These are phyloP conservation scores for Mimumesa dahlbomi DNA, from an alignment of 2,888 invertebrate genomes.

Conservation along the genomic window DNA sequence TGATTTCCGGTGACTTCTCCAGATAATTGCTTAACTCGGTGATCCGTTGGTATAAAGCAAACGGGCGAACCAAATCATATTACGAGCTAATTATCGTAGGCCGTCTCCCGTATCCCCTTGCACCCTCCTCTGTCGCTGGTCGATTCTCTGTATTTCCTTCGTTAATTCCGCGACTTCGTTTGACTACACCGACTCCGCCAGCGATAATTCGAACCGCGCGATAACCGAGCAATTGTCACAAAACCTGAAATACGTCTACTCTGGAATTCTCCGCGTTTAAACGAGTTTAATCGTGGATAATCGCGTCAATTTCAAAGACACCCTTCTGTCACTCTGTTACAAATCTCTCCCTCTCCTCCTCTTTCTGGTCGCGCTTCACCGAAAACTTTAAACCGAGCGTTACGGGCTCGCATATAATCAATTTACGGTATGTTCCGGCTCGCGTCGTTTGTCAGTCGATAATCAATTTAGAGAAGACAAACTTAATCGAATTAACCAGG, in stretches of 20 bases:
- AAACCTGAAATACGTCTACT: background rate
- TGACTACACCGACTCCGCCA: background rate
- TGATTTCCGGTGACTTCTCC: slow-evolving; percentile 28
- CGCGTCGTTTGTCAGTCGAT: background rate
- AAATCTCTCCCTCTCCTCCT: background rate
- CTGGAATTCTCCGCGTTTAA: background rate
- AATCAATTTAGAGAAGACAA: slow-evolving; percentile 14
- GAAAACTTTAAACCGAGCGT: background rate
- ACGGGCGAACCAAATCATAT: background rate
- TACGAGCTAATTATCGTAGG: background rate
- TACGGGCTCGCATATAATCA: background rate
- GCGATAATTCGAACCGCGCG: background rate
- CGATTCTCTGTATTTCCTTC: slow-evolving; percentile 13
- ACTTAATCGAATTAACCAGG: slow-evolving; percentile 5
- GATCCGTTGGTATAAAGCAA: background rate
- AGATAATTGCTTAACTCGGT: slow-evolving; percentile 35
- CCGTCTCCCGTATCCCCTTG: background rate
- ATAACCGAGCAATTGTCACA: background rate
- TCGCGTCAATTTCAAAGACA: slow-evolving; percentile 3
- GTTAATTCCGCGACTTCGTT: background rate
- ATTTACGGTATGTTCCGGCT: too few relatives aligned
- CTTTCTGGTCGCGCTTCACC: background rate
- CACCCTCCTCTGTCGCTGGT: background rate
- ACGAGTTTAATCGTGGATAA: background rate
- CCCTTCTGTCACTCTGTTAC: background rate